Conservation (phyloP, 2,888 invertebrate genomes). For the Watsonalla binaria region DNA sequence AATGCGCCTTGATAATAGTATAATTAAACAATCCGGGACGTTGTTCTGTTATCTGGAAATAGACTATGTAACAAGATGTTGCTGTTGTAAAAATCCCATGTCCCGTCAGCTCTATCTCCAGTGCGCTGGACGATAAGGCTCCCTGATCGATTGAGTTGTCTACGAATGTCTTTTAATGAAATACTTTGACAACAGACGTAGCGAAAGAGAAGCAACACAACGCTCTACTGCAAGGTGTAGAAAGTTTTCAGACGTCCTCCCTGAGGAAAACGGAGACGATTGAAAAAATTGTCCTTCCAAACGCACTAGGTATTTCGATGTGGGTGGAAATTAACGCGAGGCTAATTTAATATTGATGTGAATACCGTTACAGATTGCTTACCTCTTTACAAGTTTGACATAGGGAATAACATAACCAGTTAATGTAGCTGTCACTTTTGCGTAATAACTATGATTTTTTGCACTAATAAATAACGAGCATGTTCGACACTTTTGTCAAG, state of each 20-base stretch:
- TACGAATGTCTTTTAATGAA: not conserved
- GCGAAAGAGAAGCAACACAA: conserved; percentile 86
- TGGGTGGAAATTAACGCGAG: conserved; percentile 31
- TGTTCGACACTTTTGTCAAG: conserved; percentile 22
- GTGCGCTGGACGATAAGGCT: no score
- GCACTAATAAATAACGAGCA: conserved; percentile 41
- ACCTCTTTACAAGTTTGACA: conserved; percentile 24
- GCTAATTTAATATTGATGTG: conserved; percentile 18
- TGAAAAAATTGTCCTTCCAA: conserved; percentile 91
- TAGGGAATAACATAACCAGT: conserved; percentile 14
- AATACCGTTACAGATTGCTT: conserved; percentile 16
- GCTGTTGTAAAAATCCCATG: no score
- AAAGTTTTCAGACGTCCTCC: conserved; percentile 86
- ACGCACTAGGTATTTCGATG: conserved; percentile 85
- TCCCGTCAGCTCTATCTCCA: no score
- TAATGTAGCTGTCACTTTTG: conserved; percentile 1
- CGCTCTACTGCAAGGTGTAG: conserved; percentile 86
- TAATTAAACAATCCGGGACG: no score
- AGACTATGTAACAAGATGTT: no score
- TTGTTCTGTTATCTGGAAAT: no score
- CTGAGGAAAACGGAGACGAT: conserved; percentile 88
- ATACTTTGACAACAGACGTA: conserved; percentile 77
- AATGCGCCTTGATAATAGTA: no score
- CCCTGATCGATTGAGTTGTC: no score
- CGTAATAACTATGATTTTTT: conserved; percentile 11